Evolutionary conservation across 2,888 invertebrate genomes (phyloP).

Genomic region (Palloptera scutellata): DNA sequence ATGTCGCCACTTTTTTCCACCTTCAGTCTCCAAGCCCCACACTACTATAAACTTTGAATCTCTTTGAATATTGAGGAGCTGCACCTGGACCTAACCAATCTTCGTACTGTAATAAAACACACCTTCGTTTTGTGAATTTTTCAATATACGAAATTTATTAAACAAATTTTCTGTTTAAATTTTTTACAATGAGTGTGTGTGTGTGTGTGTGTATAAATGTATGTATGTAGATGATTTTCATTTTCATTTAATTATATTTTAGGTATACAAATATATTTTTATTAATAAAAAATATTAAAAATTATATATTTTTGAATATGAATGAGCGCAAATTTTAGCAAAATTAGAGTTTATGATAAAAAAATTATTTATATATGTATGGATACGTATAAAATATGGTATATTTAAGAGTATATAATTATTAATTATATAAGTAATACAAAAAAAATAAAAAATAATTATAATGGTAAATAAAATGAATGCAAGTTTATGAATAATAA

Average conservation of each 20-base stretch:
- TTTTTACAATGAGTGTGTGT: slow-evolving; percentile 36
- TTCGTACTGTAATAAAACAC: not conserved
- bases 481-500: not conserved
- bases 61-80: too few relatives aligned
- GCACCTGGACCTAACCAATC: too few relatives aligned
- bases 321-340: slow-evolving; percentile 14
- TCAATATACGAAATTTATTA: slow-evolving; percentile 40
- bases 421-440: slow-evolving; percentile 23
- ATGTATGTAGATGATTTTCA: slow-evolving; percentile 16
- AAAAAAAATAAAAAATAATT: slow-evolving; percentile 23
- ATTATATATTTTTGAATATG: not conserved
- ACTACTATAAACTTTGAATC: too few relatives aligned
- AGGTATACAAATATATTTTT: slow-evolving; percentile 33
- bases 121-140: slow-evolving; percentile 27
- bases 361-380: slow-evolving; percentile 10
- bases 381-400: slow-evolving; percentile 11
- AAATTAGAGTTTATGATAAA: slow-evolving; percentile 18
- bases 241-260: slow-evolving; percentile 31
- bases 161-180: slow-evolving; percentile 36
- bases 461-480: slow-evolving; percentile 10
- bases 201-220: slow-evolving; percentile 20
- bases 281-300: slow-evolving; percentile 21
- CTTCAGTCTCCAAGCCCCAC: too few relatives aligned
- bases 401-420: slow-evolving; percentile 29
- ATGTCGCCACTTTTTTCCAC: too few relatives aligned